These are phyloP conservation scores for Microdon myrmicae DNA, from an alignment of 2,888 invertebrate species.

Conservation along the genomic window DNA sequence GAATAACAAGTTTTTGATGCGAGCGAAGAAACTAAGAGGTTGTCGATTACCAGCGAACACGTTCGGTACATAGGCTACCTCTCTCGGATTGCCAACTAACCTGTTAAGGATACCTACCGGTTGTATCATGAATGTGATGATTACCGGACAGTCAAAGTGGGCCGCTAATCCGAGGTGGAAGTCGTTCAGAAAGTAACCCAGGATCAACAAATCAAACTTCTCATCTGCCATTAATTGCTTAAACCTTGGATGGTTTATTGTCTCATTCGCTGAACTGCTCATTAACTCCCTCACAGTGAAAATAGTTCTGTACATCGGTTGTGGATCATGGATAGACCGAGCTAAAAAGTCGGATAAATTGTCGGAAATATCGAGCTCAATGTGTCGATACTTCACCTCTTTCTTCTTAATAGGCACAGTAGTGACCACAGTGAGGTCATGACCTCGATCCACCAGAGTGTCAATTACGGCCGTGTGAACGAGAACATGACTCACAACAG, in stretches of 20 bases:
- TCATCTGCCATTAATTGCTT: conserved; percentile 53
- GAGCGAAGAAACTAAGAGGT: conserved; percentile 10
- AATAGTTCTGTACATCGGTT: conserved; percentile 47
- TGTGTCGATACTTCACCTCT: conserved; percentile 54
- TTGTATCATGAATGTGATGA: conserved; percentile 56
- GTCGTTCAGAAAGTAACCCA: conserved; percentile 61
- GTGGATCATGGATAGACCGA: conserved; percentile 44
- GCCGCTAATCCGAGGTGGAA: conserved; percentile 59
- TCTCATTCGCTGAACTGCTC: conserved; percentile 43
- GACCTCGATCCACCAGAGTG: conserved; percentile 58
- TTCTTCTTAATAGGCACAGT: conserved; percentile 52
- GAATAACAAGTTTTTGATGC: conserved; percentile 25
- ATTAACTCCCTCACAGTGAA: conserved; percentile 17
- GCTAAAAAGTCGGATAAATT: conserved; percentile 36
- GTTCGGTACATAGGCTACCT: conserved; percentile 57
- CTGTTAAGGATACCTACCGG: conserved; percentile 54
- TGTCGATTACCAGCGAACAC: conserved; percentile 17
- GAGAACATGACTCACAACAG: conserved; percentile 60
- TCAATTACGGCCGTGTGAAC: conserved; percentile 59
- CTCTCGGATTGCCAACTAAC: conserved; percentile 59
- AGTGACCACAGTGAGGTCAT: conserved; percentile 60
- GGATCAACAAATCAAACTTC: conserved; percentile 59
- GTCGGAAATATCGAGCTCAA: conserved; percentile 40
- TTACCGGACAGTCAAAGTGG: conserved; percentile 59
- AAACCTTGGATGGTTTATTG: conserved; percentile 51